These are phyloP conservation scores for Hippopotamus amphibius DNA, from an alignment of 2,113 vertebrate genomes.

Conservation along the genomic window DNA sequence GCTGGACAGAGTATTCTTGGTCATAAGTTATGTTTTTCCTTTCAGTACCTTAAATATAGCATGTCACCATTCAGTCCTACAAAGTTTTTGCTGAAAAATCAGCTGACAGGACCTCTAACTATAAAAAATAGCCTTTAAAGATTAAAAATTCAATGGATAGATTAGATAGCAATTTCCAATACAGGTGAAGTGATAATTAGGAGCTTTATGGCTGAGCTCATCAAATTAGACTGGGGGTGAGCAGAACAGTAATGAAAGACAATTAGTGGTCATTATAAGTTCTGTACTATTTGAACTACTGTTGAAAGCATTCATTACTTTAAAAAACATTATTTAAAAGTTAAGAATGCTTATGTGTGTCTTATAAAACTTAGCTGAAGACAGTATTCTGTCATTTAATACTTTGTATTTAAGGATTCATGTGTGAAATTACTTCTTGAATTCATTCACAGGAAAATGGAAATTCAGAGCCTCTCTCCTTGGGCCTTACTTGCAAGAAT, in stretches of 20 bases:
- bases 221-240: neutral
- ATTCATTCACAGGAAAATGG: neutral
- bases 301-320: neutral
- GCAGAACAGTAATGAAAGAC: neutral
- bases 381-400: neutral
- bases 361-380: conserved; percentile 4
- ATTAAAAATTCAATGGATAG: neutral
- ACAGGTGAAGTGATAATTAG: neutral
- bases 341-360: neutral
- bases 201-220: neutral
- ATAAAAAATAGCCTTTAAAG: conserved; percentile 20
- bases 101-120: neutral
- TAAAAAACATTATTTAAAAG: neutral
- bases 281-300: neutral
- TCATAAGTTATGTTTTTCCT: neutral
- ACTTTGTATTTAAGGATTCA: neutral
- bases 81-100: neutral
- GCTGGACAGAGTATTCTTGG: neutral
- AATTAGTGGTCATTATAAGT: neutral
- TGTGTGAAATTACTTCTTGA: neutral
- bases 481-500: conserved; percentile 8
- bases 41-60: neutral
- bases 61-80: neutral
- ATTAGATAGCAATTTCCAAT: neutral
- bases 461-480: neutral